Evolutionary conservation across 2,797 vertebrate genomes (phyloP).

Genomic region (Rousettus madagascariensis): DNA sequence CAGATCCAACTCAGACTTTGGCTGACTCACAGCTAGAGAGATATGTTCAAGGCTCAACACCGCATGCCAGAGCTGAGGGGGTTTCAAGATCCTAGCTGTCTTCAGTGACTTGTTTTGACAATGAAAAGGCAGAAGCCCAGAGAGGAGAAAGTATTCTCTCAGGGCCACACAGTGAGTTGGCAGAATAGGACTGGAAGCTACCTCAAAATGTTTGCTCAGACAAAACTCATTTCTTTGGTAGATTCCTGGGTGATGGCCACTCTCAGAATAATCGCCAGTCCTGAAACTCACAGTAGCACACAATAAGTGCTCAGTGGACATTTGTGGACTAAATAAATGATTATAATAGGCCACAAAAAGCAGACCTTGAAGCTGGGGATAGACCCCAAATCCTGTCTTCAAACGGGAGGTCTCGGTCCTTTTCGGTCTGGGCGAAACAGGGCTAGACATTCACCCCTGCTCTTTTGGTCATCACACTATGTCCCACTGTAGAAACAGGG

Average conservation of each 20-base stretch:
- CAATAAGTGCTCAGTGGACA: neutral
- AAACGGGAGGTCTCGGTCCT: neutral
- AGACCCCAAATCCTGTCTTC: neutral
- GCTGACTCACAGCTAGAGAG: neutral
- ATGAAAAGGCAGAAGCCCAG: neutral
- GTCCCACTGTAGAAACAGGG: no score
- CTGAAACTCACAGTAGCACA: neutral
- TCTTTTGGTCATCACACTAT: no score
- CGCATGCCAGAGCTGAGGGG: neutral
- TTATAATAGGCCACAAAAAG: neutral
- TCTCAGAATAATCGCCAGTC: neutral
- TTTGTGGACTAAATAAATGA: neutral
- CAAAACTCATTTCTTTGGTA: neutral
- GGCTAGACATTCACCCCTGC: fast-evolving
- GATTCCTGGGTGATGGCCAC: neutral
- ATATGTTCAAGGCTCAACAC: neutral
- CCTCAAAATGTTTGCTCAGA: neutral
- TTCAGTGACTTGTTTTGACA: neutral
- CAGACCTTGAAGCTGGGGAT: neutral
- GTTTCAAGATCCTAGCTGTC: neutral
- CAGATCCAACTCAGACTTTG: neutral
- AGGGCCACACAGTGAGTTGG: neutral
- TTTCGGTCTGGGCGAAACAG: neutral
- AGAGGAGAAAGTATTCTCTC: neutral
- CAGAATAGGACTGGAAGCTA: neutral